Evolutionary conservation across 2,888 invertebrate species (phyloP).

Genomic region (Lasioglossum villosulum): DNA sequence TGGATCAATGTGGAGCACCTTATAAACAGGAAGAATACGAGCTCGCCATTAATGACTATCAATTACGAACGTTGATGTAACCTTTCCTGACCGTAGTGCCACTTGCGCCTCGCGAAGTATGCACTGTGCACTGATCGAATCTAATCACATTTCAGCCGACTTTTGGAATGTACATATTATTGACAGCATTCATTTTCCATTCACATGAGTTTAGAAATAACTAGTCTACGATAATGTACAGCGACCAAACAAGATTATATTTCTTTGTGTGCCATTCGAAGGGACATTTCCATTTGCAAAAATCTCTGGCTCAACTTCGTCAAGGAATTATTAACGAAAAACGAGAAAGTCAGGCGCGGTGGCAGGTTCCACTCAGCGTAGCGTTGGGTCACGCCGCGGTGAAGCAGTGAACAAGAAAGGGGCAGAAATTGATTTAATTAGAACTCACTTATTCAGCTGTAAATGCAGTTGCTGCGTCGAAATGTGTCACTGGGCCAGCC

Average conservation of each 20-base stretch:
- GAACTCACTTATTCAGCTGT: too few relatives aligned
- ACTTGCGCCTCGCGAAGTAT: constrained; percentile 10
- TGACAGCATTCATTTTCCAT: not conserved
- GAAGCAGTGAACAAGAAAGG: too few relatives aligned
- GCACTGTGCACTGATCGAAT: constrained; percentile 29
- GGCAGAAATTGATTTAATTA: too few relatives aligned
- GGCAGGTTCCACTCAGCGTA: too few relatives aligned
- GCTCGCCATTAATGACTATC: constrained; percentile 38
- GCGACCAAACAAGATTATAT: not conserved
- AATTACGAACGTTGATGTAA: constrained; percentile 47
- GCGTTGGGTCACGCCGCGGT: too few relatives aligned
- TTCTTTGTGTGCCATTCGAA: too few relatives aligned
- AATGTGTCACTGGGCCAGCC: too few relatives aligned
- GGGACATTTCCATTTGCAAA: too few relatives aligned
- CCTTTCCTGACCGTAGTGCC: constrained; percentile 38
- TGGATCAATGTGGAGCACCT: not conserved
- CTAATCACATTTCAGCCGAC: constrained; percentile 33
- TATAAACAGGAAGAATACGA: constrained; percentile 40
- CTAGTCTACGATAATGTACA: not conserved
- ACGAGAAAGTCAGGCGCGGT: too few relatives aligned
- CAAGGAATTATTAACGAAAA: too few relatives aligned
- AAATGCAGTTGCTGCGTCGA: too few relatives aligned
- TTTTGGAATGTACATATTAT: not conserved
- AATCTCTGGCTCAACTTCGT: too few relatives aligned
- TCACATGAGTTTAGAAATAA: not conserved